Percentiles rank a stretch among this genome's conserved stretches.
phyloP scores from a whole-genome alignment of 2,797 vertebrate species.

The Lepus townsendii region DNA sequence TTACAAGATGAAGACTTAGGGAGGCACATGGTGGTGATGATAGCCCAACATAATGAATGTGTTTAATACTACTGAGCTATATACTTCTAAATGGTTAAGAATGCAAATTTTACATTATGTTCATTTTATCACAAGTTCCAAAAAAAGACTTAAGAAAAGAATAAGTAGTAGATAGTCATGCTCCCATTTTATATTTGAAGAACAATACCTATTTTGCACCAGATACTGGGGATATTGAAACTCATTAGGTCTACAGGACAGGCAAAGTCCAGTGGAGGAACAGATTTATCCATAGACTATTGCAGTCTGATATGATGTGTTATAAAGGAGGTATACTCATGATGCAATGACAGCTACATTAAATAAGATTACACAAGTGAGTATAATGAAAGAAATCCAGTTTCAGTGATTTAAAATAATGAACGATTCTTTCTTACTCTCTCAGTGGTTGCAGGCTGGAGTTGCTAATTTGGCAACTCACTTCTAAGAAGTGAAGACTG shows the following conservation, averaged over 20 bases:
- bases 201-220: neutral
- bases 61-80: neutral
- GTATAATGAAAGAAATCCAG: neutral
- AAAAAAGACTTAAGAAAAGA: neutral
- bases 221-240: neutral
- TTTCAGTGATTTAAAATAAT: neutral
- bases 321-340: neutral
- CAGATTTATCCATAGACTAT: neutral
- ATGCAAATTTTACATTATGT: no score
- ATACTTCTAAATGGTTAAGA: neutral
- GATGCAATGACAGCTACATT: neutral
- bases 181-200: neutral
- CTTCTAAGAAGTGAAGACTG: neutral
- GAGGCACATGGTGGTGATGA: neutral
- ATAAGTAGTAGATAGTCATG: neutral
- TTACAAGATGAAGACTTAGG: neutral
- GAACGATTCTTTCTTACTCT: conserved; percentile 1
- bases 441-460: neutral
- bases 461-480: neutral
- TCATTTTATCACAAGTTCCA: neutral
- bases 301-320: neutral
- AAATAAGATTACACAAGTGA: neutral
- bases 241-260: neutral
- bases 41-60: neutral
- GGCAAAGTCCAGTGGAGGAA: neutral